A percentile compares a stretch with the other conserved stretches of the same genome.
phyloP scores from a whole-genome alignment of 2,797 vertebrate genomes.

The Mus minutoides region DNA sequence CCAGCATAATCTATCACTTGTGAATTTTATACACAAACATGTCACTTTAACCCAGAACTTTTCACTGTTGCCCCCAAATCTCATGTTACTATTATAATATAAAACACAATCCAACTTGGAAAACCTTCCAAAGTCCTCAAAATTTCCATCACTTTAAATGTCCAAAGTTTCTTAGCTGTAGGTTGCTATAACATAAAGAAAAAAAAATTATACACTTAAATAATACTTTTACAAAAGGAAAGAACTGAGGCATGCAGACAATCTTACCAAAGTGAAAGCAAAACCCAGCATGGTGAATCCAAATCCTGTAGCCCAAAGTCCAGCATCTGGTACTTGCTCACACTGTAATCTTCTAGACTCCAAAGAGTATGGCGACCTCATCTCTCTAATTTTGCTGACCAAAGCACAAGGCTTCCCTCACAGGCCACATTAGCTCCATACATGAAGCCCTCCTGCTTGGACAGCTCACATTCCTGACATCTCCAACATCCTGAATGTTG shows the following conservation, averaged over 20 bases:
- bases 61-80: neutral
- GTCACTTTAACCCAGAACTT: neutral
- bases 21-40: neutral
- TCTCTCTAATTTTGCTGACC: neutral
- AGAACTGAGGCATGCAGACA: neutral
- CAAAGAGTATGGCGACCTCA: too few relatives aligned
- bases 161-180: neutral
- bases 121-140: neutral
- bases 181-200: neutral
- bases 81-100: neutral
- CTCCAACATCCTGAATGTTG: neutral
- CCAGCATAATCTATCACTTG: neutral
- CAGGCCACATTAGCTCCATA: neutral
- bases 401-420: neutral
- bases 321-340: neutral
- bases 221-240: neutral
- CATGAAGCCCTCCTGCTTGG: neutral
- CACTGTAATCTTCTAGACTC: too few relatives aligned
- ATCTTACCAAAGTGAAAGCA: neutral
- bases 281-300: neutral
- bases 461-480: neutral
- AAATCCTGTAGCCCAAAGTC: neutral
- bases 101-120: neutral
- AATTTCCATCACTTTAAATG: neutral
- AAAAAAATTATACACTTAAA: neutral